Evolutionary conservation across 2,113 vertebrate genomes (phyloP), one percentile per base, ranked within the genome.

Genomic region (Potamarius usumacintae): DNA sequence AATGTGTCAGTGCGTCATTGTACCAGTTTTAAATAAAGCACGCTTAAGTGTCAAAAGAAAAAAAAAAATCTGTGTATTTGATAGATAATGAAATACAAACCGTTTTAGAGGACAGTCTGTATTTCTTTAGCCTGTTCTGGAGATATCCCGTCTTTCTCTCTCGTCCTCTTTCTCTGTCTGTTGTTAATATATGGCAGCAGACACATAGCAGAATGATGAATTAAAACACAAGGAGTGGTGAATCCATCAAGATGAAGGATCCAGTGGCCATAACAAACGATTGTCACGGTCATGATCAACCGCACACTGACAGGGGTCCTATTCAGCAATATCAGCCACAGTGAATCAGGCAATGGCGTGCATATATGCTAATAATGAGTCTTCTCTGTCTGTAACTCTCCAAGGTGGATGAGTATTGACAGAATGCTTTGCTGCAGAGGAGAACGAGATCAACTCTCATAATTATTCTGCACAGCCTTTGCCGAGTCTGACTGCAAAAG

Each of bases 171-270:
- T 69, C 50, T 83, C 78, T 85, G 65, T 90, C 93, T 87, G 89
- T 90, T 91, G 65, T 90, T 92, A 91, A 90, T 93, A 93, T 94
- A 90, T 94, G 91, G 92, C 90, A 48, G 92, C 90, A 91, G 92
- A 90, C 91, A 69, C 63, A 34, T 55, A 86, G 67, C 67, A 91
- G 88, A 85, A 80, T 92, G 92, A 94, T 94, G 89, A 92, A 95
- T 94, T 93, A 92, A 94, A 94, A 92, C 81, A 90, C 80, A 91
- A 89, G 65, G 81, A 92, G 89, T 74, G 74, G 91, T 86, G 90
- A 92, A 95, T 95, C 92, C 92, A 92, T 95, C 93, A 92, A 87
- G 69, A 90, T 89, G 89, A 88, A 90, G 90, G 91, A 91, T 92
- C 91, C 60, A 89, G 87, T 65, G 89, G 89, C 82, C 20, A 85